phyloP scores from a whole-genome alignment of 2,113 vertebrate species.

The Cyanocitta stelleri region DNA sequence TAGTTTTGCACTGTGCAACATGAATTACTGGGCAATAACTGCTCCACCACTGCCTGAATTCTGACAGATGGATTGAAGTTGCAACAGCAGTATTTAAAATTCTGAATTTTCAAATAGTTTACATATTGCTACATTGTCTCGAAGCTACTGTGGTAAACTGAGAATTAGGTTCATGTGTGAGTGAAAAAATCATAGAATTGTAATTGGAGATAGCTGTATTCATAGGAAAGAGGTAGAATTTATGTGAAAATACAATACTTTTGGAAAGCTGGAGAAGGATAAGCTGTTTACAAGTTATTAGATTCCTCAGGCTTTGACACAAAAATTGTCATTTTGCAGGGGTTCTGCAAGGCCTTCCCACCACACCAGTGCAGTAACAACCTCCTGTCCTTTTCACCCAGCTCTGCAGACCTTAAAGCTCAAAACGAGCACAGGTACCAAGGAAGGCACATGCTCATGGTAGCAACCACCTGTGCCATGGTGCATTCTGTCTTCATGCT shows the following conservation, averaged over 20 bases:
- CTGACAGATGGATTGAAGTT: background rate
- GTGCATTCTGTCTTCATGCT: background rate
- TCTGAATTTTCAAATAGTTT: background rate
- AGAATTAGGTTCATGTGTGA: background rate
- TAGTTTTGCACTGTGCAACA: background rate
- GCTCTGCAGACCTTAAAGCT: background rate
- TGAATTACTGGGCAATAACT: background rate
- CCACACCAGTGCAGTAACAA: background rate
- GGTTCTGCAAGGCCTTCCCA: background rate
- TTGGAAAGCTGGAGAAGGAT: background rate
- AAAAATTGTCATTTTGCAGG: background rate
- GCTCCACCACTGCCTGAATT: background rate
- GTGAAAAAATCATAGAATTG: background rate
- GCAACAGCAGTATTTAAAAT: background rate
- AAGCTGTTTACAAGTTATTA: background rate
- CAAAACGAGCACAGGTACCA: background rate
- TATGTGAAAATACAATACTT: background rate
- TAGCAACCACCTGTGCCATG: fast-evolving
- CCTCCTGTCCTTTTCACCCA: background rate
- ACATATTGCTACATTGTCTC: background rate
- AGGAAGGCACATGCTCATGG: background rate
- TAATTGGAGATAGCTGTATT: background rate
- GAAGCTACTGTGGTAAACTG: background rate
- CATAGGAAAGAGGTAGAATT: background rate
- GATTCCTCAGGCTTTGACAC: background rate